Evolutionary conservation across 2,113 vertebrate species (phyloP).

Genomic region (Paralichthys olivaceus): DNA sequence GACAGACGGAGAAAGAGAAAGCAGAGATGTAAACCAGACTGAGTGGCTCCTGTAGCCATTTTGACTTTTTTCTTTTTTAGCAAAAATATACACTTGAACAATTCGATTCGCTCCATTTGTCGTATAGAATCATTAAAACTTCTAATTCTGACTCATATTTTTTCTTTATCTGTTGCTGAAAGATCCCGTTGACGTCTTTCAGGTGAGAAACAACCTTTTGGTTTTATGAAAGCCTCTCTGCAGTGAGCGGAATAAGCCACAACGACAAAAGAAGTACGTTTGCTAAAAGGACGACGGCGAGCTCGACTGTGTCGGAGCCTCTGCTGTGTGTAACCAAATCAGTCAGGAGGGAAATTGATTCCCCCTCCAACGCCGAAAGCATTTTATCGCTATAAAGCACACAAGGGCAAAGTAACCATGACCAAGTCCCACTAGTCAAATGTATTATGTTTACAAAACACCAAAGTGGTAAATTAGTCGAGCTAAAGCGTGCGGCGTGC

Average conservation of each 20-base stretch:
- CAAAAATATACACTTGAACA: not conserved
- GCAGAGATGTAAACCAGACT: slow-evolving; percentile 50
- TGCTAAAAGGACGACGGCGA: slow-evolving; percentile 48
- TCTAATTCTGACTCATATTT: too few relatives aligned
- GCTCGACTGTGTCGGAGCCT: slow-evolving; percentile 20
- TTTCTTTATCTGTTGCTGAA: slow-evolving; percentile 4
- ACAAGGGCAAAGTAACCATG: slow-evolving; percentile 79
- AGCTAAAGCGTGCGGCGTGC: slow-evolving; percentile 44
- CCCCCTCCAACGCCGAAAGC: slow-evolving; percentile 53
- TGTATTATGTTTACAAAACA: slow-evolving; percentile 76
- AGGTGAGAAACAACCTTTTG: not conserved
- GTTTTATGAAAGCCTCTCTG: slow-evolving; percentile 4
- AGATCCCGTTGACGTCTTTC: not conserved
- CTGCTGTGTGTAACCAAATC: slow-evolving; percentile 68
- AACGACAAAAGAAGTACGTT: slow-evolving; percentile 34
- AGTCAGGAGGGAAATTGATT: slow-evolving; percentile 78
- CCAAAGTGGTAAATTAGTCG: slow-evolving; percentile 74
- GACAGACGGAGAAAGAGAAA: slow-evolving; percentile 41
- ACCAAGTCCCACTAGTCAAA: slow-evolving; percentile 73
- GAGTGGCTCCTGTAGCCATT: slow-evolving; percentile 29
- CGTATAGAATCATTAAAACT: not conserved
- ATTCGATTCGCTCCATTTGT: too few relatives aligned
- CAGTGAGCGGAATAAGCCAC: slow-evolving; percentile 26
- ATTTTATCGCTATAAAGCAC: slow-evolving; percentile 75
- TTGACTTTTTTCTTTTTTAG: too few relatives aligned